Evolutionary conservation across 2,888 invertebrate genomes (phyloP), one percentile per base, ranked within the genome.

Genomic region (Aquatica leii): DNA sequence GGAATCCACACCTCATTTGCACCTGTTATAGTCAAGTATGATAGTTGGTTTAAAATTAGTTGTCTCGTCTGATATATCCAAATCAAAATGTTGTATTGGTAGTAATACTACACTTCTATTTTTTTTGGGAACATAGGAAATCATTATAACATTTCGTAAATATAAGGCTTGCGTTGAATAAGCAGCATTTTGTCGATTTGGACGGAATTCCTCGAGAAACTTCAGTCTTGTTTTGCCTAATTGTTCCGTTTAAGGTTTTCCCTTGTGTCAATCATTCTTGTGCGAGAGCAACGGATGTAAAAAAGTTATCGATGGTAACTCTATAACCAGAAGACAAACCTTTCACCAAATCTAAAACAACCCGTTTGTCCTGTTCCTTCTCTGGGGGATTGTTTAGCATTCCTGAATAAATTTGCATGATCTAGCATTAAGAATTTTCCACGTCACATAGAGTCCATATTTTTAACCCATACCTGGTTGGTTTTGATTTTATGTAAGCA

Each of bases 51-150:
- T 49, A 12, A 12, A 49, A 49, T 24, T 24, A n/a, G 49, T 24
- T 49, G 21, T 24, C 21, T 49, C 49, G n/a, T 24, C 49, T 21
- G 49, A 49, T 24, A 49, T 24, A 21, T 49, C 49, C 24, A 49
- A 49, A 21, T 49, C 24, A 49, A 24, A 24, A 24, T 49, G 24
- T 20, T 49, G 21, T n/a, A 21, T 49, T 5, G 24, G 12, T 2
- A 24, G 24, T 20, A 49, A 14, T 1, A 49, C 24, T 24, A 49
- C 49, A 49, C n/a, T 49, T 49, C n/a, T 49, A 24, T 46, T 24
- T 24, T 24, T 24, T 24, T 24, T 24, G 2, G 2, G 24, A 24
- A 24, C 24, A n/a, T n/a, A 24, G 24, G 24, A 46, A 6, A 21
- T 21, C 12, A 49, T 24, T 24, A 14, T 12, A 49, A 21, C 21